Evolutionary conservation across 2,797 vertebrate species (phyloP).

Genomic region (Scyliorhinus canicula): DNA sequence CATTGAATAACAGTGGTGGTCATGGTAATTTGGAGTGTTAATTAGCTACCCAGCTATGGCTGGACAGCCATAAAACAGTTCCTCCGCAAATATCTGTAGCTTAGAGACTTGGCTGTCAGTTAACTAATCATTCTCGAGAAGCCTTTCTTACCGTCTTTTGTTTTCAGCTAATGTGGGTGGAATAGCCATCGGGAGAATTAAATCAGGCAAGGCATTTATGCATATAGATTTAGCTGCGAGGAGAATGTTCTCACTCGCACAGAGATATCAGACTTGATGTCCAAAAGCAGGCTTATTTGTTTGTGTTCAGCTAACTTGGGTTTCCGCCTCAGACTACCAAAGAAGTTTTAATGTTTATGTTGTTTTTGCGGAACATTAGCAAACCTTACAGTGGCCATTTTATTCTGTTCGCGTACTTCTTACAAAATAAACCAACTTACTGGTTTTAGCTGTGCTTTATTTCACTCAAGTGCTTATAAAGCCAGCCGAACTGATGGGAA

Average conservation of each 20-base stretch:
- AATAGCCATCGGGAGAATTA: conserved; percentile 2
- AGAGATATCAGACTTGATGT: not conserved
- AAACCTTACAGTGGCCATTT: not conserved
- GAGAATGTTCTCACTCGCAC: not conserved
- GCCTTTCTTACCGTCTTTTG: not conserved
- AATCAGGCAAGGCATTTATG: not conserved
- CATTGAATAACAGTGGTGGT: not conserved
- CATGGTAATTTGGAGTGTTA: not conserved
- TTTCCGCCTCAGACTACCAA: not conserved
- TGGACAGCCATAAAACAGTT: not conserved
- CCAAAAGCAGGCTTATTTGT: not conserved
- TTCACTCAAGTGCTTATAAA: not conserved
- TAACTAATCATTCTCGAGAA: not conserved
- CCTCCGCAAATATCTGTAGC: not conserved
- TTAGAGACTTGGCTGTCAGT: not conserved
- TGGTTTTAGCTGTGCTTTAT: not conserved
- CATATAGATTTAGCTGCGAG: not conserved
- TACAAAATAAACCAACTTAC: not conserved
- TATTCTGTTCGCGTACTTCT: not conserved
- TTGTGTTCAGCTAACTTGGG: not conserved
- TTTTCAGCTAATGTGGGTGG: not conserved
- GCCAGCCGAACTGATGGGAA: not conserved
- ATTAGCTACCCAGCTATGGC: not conserved
- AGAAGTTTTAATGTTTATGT: not conserved
- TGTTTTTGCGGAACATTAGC: not conserved